Evolutionary conservation across 2,888 invertebrate species (phyloP).

Genomic region (Epirrhoe alternata): DNA sequence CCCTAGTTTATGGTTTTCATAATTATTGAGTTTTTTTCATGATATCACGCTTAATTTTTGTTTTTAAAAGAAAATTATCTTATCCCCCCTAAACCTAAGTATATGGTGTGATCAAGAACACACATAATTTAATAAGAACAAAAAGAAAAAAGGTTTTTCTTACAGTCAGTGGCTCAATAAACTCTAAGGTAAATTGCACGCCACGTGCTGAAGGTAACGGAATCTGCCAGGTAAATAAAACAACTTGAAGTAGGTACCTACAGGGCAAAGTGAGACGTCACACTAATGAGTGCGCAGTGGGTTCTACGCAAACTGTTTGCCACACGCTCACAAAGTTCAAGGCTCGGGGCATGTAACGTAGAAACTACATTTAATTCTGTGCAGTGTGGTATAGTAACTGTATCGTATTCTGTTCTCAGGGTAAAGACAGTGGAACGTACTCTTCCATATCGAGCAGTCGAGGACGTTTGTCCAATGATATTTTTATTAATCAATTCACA

Average conservation of each 20-base stretch:
- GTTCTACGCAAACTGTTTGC: conserved; percentile 81
- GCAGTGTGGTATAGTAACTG: conserved; percentile 40
- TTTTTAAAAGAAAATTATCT: no score
- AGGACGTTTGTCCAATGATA: conserved; percentile 31
- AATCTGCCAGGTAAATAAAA: conserved; percentile 60
- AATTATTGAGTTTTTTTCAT: no score
- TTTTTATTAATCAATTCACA: conserved; percentile 32
- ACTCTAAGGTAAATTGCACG: conserved; percentile 26
- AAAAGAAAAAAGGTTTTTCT: conserved; percentile 3
- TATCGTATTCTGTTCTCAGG: conserved; percentile 48
- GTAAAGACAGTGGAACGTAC: conserved; percentile 39
- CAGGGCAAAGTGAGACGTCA: conserved; percentile 63
- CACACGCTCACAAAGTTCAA: conserved; percentile 75
- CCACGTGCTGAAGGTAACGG: conserved; percentile 63
- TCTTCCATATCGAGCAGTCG: conserved; percentile 35
- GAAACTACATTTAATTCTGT: conserved; percentile 21
- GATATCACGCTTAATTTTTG: no score
- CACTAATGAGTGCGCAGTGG: conserved; percentile 72
- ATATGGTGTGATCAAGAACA: no score
- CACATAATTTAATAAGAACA: neutral
- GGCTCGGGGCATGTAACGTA: conserved; percentile 62
- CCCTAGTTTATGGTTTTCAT: no score
- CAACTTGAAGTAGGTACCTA: conserved; percentile 50
- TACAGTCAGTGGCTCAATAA: conserved; percentile 6
- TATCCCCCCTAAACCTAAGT: no score